A percentile compares a stretch with the other conserved stretches of the same genome.
phyloP scores from a whole-genome alignment of 1,140 invertebrate genomes.

The Drosophila lacertosa region DNA sequence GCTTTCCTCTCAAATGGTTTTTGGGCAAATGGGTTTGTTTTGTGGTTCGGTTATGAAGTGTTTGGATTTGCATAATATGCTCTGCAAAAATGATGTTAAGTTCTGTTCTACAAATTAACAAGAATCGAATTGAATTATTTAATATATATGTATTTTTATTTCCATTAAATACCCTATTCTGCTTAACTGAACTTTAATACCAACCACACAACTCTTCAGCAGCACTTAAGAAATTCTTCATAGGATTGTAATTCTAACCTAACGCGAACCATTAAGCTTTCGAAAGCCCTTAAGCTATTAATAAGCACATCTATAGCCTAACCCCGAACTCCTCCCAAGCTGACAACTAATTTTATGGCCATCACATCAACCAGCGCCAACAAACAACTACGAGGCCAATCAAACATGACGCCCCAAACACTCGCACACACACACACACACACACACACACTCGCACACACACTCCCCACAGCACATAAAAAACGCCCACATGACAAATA shows the following conservation, averaged over 20 bases:
- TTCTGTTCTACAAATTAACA: no score
- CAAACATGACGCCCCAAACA: slow-evolving; percentile 51
- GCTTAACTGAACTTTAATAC: slow-evolving; percentile 1
- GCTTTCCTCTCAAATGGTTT: slow-evolving; percentile 24
- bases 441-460: neutral
- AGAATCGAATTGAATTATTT: neutral
- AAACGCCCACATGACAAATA: slow-evolving; percentile 67
- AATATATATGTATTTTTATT: neutral
- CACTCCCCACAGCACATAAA: slow-evolving; percentile 56
- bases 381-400: slow-evolving; percentile 72
- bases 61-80: slow-evolving; percentile 13
- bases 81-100: slow-evolving; percentile 10
- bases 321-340: slow-evolving; percentile 15
- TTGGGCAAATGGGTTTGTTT: slow-evolving; percentile 24
- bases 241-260: slow-evolving; percentile 28
- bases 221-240: slow-evolving; percentile 26
- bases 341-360: slow-evolving; percentile 69
- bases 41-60: slow-evolving; percentile 31
- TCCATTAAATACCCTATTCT: slow-evolving; percentile 1
- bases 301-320: slow-evolving; percentile 49
- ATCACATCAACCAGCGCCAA: slow-evolving; percentile 60
- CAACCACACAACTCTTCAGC: neutral
- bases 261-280: slow-evolving; percentile 29
- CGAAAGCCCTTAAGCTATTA: slow-evolving; percentile 62
- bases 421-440: slow-evolving; percentile 28